A percentile compares a stretch with the other conserved stretches of the same genome.
These are phyloP conservation scores for Leptinotarsa tumamoca DNA, from an alignment of 2,888 invertebrate species.

Conservation along the genomic window DNA sequence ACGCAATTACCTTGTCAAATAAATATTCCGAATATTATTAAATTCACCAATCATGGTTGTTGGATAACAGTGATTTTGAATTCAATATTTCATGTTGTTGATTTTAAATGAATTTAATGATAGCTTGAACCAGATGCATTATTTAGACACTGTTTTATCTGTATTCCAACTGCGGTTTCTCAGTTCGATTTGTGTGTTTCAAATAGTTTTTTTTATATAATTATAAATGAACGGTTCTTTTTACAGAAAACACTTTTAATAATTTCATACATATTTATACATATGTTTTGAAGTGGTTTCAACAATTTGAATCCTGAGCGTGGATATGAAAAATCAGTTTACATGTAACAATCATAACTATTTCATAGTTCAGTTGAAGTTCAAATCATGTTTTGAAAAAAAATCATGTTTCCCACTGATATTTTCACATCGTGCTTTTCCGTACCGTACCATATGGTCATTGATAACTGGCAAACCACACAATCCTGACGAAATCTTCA, in stretches of 20 bases:
- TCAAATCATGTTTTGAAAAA: too few species aligned
- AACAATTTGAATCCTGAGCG: too few species aligned
- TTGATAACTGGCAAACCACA: background rate
- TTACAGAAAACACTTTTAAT: too few species aligned
- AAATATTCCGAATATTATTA: conserved; percentile 44
- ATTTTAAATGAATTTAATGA: conserved; percentile 26
- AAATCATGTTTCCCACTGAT: too few species aligned
- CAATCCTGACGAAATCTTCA: conserved; percentile 21
- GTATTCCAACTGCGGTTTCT: background rate
- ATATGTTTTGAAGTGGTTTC: too few species aligned
- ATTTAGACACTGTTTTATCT: conserved; percentile 18
- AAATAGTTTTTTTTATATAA: background rate
- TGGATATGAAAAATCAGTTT: too few species aligned
- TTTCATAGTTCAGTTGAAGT: too few species aligned
- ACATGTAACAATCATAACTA: too few species aligned
- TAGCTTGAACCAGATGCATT: conserved; percentile 16
- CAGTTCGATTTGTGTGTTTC: background rate
- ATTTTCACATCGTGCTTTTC: background rate
- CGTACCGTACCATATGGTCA: background rate
- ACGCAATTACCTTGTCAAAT: conserved; percentile 38
- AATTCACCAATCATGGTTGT: conserved; percentile 26
- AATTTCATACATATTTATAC: too few species aligned
- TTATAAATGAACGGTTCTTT: background rate
- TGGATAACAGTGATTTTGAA: conserved; percentile 14
- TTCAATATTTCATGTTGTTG: conserved; percentile 20